Conservation (phyloP, 1,140 invertebrate species). For the Drosophila malerkotliana region DNA sequence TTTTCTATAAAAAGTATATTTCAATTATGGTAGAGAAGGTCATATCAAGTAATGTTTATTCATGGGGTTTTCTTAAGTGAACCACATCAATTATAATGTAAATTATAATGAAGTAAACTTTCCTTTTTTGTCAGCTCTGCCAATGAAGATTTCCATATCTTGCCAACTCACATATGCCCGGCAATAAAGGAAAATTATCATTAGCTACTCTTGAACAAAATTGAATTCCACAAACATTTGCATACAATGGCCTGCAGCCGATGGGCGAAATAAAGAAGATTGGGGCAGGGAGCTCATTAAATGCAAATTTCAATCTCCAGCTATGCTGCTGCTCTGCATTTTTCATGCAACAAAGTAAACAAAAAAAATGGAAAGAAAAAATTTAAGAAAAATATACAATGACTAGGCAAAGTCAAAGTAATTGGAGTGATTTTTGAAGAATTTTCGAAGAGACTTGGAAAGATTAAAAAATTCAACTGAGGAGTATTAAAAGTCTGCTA, state of each 20-base stretch:
- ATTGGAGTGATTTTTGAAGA: not conserved
- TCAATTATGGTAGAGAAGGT: not conserved
- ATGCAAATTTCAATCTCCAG: slow-evolving; percentile 60
- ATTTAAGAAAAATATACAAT: slow-evolving; percentile 34
- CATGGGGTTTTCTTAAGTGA: not conserved
- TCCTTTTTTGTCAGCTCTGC: slow-evolving; percentile 49
- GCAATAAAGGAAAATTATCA: slow-evolving; percentile 56
- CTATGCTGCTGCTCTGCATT: slow-evolving; percentile 11
- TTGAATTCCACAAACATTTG: slow-evolving; percentile 70
- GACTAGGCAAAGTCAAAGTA: slow-evolving; percentile 41
- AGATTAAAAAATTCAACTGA: too few species aligned
- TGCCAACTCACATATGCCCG: slow-evolving; percentile 36
- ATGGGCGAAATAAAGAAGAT: slow-evolving; percentile 12
- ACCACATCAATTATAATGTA: slow-evolving; percentile 2
- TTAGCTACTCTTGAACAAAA: slow-evolving; percentile 58
- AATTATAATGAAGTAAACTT: slow-evolving; percentile 37
- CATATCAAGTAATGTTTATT: not conserved
- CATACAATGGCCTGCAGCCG: slow-evolving; percentile 57
- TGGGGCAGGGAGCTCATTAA: slow-evolving; percentile 59
- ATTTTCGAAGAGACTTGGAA: not conserved
- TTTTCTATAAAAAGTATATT: not conserved
- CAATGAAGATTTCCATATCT: slow-evolving; percentile 29
- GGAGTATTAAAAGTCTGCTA: too few species aligned
- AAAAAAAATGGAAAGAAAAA: slow-evolving; percentile 6
- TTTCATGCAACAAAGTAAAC: slow-evolving; percentile 32